Evolutionary conservation across 2,797 vertebrate genomes (phyloP).

Genomic region (Carapus acus): DNA sequence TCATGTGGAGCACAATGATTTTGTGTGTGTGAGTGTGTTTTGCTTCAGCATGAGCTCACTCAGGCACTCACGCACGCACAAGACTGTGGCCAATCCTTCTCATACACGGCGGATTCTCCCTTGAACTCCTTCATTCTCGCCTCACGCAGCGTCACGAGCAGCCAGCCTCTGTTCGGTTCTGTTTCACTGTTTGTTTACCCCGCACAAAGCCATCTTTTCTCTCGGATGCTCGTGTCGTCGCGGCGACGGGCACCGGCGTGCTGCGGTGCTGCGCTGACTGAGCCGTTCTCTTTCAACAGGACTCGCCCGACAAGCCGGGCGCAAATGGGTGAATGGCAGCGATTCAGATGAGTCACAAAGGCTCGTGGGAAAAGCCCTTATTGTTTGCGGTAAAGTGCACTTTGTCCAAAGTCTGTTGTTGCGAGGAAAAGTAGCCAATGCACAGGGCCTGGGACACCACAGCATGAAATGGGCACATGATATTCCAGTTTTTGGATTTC

Average conservation of each 20-base stretch:
- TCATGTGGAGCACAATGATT: neutral
- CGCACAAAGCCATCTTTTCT: slow-evolving; percentile 56
- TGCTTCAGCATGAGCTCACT: slow-evolving; percentile 15
- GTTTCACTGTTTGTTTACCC: slow-evolving; percentile 53
- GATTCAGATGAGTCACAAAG: slow-evolving; percentile 59
- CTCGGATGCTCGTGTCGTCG: slow-evolving; percentile 29
- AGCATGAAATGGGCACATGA: too few relatives aligned
- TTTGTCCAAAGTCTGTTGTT: slow-evolving; percentile 18
- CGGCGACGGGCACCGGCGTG: slow-evolving; percentile 25
- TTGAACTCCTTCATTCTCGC: slow-evolving; percentile 44
- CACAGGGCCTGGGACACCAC: slow-evolving; percentile 23
- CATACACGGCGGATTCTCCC: too few relatives aligned
- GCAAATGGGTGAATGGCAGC: slow-evolving; percentile 48
- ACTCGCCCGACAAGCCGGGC: slow-evolving; percentile 22
- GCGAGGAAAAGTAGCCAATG: slow-evolving; percentile 17
- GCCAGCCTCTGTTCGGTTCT: slow-evolving; percentile 38
- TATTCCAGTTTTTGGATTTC: too few relatives aligned
- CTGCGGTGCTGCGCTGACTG: slow-evolving; percentile 31
- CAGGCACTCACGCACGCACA: slow-evolving; percentile 20
- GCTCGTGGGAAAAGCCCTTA: slow-evolving; percentile 37
- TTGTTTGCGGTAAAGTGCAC: slow-evolving; percentile 49
- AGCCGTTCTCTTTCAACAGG: slow-evolving; percentile 41
- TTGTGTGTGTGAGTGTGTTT: neutral
- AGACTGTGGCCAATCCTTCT: too few relatives aligned
- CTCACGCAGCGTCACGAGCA: slow-evolving; percentile 41